Conservation (phyloP, 2,888 invertebrate species). For the Malachius bipustulatus region DNA sequence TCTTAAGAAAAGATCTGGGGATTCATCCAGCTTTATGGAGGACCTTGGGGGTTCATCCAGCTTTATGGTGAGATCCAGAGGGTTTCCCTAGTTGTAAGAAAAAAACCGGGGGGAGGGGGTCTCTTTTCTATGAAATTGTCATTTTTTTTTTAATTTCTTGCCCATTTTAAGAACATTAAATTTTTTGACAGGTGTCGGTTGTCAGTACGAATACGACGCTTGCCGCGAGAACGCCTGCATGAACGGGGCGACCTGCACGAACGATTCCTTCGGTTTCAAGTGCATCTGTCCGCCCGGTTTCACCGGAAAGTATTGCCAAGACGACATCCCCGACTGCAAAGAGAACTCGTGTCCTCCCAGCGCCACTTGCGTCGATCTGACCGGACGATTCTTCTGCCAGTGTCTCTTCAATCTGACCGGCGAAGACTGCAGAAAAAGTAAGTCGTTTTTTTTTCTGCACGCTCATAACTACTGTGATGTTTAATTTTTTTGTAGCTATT, state of each 20-base stretch:
- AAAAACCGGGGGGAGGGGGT: too few relatives aligned
- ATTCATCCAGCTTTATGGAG: too few relatives aligned
- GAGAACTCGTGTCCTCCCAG: constrained; percentile 91
- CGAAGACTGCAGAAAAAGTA: constrained; percentile 91
- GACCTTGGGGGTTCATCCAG: too few relatives aligned
- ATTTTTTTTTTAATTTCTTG: too few relatives aligned
- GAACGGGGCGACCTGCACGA: constrained; percentile 86
- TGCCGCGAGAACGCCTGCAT: constrained; percentile 82
- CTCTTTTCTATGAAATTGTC: too few relatives aligned
- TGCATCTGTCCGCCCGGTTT: constrained; percentile 78
- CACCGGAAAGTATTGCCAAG: constrained; percentile 71
- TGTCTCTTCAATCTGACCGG: constrained; percentile 96
- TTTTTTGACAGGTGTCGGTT: constrained; percentile 67
- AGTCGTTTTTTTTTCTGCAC: too few relatives aligned
- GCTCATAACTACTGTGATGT: too few relatives aligned
- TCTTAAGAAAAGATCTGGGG: too few relatives aligned
- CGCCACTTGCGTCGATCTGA: constrained; percentile 83
- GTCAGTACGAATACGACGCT: constrained; percentile 88
- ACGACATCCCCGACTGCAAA: constrained; percentile 83
- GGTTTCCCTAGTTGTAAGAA: too few relatives aligned
- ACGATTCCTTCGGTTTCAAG: constrained; percentile 72
- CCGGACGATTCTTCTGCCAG: constrained; percentile 85
- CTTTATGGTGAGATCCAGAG: too few relatives aligned
- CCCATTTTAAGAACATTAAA: too few relatives aligned
- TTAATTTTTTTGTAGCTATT: constrained; percentile 63